Percentiles rank a stretch among this genome's conserved stretches.
Evolutionary conservation across 2,113 vertebrate species (phyloP).

Genomic region (Kobus ellipsiprymnus): DNA sequence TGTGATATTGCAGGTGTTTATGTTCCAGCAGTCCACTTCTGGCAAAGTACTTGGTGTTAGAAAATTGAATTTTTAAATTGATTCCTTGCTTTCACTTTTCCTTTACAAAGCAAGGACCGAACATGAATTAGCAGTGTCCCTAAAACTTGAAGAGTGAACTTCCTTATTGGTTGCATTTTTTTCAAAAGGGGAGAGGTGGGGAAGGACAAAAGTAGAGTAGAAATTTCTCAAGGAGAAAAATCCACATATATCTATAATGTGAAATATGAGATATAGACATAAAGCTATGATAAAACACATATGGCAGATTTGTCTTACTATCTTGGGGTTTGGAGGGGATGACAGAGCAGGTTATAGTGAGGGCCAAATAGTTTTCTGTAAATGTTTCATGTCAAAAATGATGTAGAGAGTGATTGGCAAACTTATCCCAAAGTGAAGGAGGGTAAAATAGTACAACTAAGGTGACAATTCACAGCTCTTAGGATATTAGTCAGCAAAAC

Average conservation of each 20-base stretch:
- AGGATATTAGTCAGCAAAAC: neutral
- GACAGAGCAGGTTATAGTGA: neutral
- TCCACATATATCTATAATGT: neutral
- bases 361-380: neutral
- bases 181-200: neutral
- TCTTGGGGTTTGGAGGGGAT: neutral
- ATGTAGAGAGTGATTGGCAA: neutral
- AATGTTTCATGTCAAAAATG: constrained; percentile 16
- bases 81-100: neutral
- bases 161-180: neutral
- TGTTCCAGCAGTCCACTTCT: neutral
- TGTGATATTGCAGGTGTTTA: neutral
- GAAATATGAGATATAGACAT: neutral
- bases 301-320: neutral
- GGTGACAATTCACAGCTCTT: neutral
- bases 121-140: neutral
- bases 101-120: neutral
- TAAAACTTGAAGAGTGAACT: neutral
- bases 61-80: neutral
- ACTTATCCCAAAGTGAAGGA: neutral
- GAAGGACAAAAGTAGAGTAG: neutral
- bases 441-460: neutral
- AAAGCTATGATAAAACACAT: neutral
- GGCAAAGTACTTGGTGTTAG: neutral
- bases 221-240: constrained; percentile 15